Conservation (phyloP, 2,797 vertebrate genomes). For the Sebastes miniatus region DNA sequence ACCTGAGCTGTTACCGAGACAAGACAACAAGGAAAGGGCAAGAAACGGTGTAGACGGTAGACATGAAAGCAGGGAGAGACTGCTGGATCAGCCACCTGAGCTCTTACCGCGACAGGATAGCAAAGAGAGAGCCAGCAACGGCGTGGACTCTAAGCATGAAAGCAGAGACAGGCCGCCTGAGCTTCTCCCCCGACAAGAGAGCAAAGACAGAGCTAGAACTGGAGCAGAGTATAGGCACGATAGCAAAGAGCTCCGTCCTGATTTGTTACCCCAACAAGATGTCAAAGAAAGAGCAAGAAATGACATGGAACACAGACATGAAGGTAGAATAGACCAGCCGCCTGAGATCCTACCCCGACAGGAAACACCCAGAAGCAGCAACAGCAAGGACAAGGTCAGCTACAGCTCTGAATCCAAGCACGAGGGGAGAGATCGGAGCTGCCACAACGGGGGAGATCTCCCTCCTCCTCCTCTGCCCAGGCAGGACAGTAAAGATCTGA, state of each 20-base stretch:
- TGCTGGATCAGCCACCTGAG: constrained; percentile 71
- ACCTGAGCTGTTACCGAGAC: constrained; percentile 76
- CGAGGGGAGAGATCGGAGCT: constrained; percentile 67
- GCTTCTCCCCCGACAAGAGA: constrained; percentile 70
- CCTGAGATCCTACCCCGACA: constrained; percentile 82
- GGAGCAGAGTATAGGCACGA: constrained; percentile 71
- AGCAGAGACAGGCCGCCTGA: constrained; percentile 71
- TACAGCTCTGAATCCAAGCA: constrained; percentile 61
- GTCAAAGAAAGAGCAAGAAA: constrained; percentile 80
- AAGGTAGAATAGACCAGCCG: constrained; percentile 76
- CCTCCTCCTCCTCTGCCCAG: constrained; percentile 67
- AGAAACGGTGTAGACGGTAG: constrained; percentile 70
- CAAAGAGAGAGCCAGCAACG: constrained; percentile 74
- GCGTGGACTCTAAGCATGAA: constrained; percentile 71
- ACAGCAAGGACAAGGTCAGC: constrained; percentile 63
- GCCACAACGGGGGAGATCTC: constrained; percentile 65
- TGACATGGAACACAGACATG: constrained; percentile 75
- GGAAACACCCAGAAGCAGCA: constrained; percentile 82
- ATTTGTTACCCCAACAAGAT: constrained; percentile 69
- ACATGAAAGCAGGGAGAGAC: constrained; percentile 75
- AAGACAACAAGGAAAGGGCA: constrained; percentile 74
- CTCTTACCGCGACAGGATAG: constrained; percentile 72
- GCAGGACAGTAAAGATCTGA: constrained; percentile 84
- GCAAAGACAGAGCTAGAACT: constrained; percentile 72
- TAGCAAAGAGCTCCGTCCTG: constrained; percentile 71